phyloP scores from a whole-genome alignment of 2,888 invertebrate species.

The Oscheius sp. region DNA sequence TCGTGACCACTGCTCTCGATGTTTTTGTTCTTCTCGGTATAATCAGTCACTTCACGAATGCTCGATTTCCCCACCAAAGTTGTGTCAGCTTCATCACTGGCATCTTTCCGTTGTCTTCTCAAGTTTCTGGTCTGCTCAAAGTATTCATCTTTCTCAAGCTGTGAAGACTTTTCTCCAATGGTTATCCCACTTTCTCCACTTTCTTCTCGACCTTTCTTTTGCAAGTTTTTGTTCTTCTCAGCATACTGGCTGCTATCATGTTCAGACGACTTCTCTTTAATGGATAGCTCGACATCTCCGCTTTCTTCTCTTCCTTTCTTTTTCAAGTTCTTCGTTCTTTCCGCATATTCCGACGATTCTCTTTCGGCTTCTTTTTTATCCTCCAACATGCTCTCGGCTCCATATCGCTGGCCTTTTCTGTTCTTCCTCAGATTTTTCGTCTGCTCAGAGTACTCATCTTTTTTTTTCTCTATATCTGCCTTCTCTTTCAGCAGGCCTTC shows the following conservation, averaged over 20 bases:
- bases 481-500: slow-evolving; percentile 14
- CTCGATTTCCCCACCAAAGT: neutral
- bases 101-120: too few species aligned
- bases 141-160: neutral
- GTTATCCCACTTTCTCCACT: neutral
- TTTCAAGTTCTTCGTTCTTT: slow-evolving; percentile 3
- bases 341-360: slow-evolving; percentile 12
- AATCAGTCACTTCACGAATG: neutral
- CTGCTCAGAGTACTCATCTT: slow-evolving; percentile 17
- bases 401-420: slow-evolving; percentile 3
- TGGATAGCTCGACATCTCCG: neutral
- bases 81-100: too few species aligned
- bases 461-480: neutral
- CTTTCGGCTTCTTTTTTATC: slow-evolving; percentile 6
- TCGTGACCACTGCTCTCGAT: neutral
- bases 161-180: slow-evolving; percentile 12
- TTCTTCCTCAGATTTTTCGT: slow-evolving; percentile 13
- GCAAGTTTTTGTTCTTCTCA: slow-evolving; percentile 23
- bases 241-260: neutral
- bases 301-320: neutral
- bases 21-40: slow-evolving; percentile 19
- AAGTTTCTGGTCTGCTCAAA: neutral
- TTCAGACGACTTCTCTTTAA: neutral
- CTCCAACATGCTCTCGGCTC: neutral
- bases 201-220: neutral